A percentile compares a stretch with the other conserved stretches of the same genome.
phyloP scores from a whole-genome alignment of 1,140 invertebrate genomes.

The Saccostrea glomerata region DNA sequence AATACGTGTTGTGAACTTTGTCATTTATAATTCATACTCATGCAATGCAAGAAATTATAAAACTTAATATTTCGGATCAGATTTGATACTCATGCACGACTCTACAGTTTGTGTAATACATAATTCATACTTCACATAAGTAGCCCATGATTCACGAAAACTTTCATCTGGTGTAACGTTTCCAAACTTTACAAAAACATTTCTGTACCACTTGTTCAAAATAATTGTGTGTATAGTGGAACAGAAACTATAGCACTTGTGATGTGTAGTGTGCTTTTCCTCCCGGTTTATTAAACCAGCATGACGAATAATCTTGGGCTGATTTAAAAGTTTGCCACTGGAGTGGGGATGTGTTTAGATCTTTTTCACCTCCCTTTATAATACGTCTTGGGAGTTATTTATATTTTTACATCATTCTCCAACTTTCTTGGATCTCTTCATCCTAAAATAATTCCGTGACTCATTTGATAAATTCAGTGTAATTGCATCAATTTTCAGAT shows the following conservation, averaged over 20 bases:
- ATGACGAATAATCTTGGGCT: slow-evolving; percentile 22
- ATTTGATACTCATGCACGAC: background rate
- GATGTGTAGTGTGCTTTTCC: background rate
- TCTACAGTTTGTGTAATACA: background rate
- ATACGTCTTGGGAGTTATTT: slow-evolving; percentile 4
- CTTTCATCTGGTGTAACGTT: slow-evolving; percentile 15
- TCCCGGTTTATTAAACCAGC: slow-evolving; percentile 4
- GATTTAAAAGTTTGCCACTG: slow-evolving; percentile 4
- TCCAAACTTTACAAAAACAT: background rate
- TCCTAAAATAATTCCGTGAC: slow-evolving; percentile 13
- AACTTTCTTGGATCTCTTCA: slow-evolving; percentile 15
- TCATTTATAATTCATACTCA: slow-evolving; percentile 24
- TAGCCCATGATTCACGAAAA: background rate
- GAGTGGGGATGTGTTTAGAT: slow-evolving; percentile 1
- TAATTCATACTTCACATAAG: slow-evolving; percentile 6
- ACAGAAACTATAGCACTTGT: slow-evolving; percentile 9
- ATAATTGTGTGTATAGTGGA: slow-evolving; percentile 3
- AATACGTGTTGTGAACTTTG: background rate
- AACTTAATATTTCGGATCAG: background rate
- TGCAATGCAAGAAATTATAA: background rate
- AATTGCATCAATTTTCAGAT: background rate
- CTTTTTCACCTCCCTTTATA: slow-evolving; percentile 24
- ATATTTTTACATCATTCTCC: slow-evolving; percentile 10
- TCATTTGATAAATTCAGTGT: slow-evolving; percentile 10
- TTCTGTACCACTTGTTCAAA: background rate